Base-by-base conservation (phyloP, 1,140 invertebrate genomes). In the Eueides isabella region DNA sequence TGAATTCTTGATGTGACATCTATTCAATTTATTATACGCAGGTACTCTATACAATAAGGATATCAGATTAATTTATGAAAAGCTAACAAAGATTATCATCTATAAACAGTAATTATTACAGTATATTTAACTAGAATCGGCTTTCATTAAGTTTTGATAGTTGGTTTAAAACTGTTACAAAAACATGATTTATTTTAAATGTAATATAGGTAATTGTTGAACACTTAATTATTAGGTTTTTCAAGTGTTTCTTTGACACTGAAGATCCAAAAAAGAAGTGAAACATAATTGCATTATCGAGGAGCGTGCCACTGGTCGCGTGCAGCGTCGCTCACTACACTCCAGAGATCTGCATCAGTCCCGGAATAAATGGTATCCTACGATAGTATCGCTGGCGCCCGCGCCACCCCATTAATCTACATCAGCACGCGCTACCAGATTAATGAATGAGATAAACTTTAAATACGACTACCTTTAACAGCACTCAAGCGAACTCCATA, bases 371-470 rank as follows among this genome's bases (percentile, higher is more conserved):
- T 78, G 81, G 77, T 86, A 88, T 86, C 88, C 81, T 76, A 71
- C 79, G 85, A 88, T 88, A 80, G 79, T 86, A 89, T 90, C 89
- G 67, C 61, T 78, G 82, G 81, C 84, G 81, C 84, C 84, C 80
- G 85, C 81, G 83, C 83, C 86, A 87, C 86, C 85, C 81, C 86
- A 92, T 92, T 89, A 89, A 92, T 92, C 88, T 89, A 89, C 88
- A 92, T 92, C 88, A 90, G 82, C 88, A 88, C 87, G 84, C 87
- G 87, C 85, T 81, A 87, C 80, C 84, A 85, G 90, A 90, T 92
- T 89, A 92, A 90, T 92, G 87, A 90, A 88, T 80, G 77, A 85
- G 90, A 90, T 90, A 89, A 90, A 85, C 81, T 78, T 89, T 89
- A 88, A 90, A 90, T 90, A 92, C 87, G 80, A 85, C 82, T 90